A percentile compares a stretch with the other conserved stretches of the same genome.
Conservation (phyloP, 2,797 vertebrate genomes). For the Poeciliopsis turneri region DNA sequence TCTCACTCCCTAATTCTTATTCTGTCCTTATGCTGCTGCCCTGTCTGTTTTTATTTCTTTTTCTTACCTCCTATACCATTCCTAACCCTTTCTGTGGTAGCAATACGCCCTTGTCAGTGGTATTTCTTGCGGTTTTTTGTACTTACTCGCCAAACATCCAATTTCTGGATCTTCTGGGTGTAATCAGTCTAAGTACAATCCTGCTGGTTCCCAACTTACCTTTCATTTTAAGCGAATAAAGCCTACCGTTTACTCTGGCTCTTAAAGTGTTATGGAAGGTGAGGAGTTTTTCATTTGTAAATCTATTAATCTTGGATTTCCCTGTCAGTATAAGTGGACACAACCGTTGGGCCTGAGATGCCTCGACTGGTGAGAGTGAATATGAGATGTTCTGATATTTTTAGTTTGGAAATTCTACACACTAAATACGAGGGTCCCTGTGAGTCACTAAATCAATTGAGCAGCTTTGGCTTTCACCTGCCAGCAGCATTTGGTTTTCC, state of each 20-base stretch:
- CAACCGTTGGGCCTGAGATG: constrained; percentile 6
- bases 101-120: constrained; percentile 70
- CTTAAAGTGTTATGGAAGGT: constrained; percentile 14
- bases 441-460: constrained; percentile 20
- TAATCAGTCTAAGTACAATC: constrained; percentile 56
- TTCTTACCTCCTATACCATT: constrained; percentile 30
- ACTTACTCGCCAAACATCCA: constrained; percentile 76
- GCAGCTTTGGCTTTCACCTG: constrained; percentile 20
- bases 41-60: constrained; percentile 59
- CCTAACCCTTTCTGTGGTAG: constrained; percentile 53
- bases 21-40: constrained; percentile 64
- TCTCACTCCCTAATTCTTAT: constrained; percentile 78
- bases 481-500: constrained; percentile 4
- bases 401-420: constrained; percentile 17
- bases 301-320: constrained; percentile 22
- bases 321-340: constrained; percentile 16
- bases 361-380: constrained; percentile 25
- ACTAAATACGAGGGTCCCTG: constrained; percentile 22
- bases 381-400: constrained; percentile 30
- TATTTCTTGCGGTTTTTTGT: constrained; percentile 64
- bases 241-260: constrained; percentile 41
- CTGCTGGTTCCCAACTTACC: constrained; percentile 37
- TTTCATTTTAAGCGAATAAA: constrained; percentile 36
- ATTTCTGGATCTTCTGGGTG: constrained; percentile 65
- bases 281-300: constrained; percentile 26